A percentile compares a stretch with the other conserved stretches of the same genome.
Conservation (phyloP, 1,140 invertebrate genomes). For the Heliconius himera region DNA sequence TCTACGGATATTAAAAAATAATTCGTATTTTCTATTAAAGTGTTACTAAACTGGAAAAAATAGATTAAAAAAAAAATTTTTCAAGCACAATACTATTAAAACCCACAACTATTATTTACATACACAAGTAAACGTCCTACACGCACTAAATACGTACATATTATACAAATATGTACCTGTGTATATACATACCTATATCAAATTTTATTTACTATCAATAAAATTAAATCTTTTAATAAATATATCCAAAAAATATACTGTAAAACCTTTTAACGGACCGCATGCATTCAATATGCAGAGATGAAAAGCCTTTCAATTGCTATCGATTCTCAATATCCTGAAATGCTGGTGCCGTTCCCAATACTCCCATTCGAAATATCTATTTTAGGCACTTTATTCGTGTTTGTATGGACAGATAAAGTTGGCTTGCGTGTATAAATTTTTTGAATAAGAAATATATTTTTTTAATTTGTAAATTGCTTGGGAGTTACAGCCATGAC, state of each 20-base stretch:
- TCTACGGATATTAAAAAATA: no score
- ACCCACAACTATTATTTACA: no score
- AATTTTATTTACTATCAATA: background rate
- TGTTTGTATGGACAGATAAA: background rate
- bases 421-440: background rate
- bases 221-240: background rate
- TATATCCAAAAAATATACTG: background rate
- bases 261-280: background rate
- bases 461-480: no score
- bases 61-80: no score
- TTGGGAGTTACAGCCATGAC: no score
- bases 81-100: no score
- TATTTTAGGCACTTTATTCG: slow-evolving; percentile 1
- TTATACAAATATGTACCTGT: background rate
- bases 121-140: no score
- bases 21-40: no score
- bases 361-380: background rate
- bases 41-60: no score
- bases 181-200: background rate
- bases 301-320: slow-evolving; percentile 6
- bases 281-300: background rate
- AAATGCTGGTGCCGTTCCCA: background rate
- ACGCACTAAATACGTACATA: no score
- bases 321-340: background rate
- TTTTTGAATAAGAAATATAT: background rate